Percentiles rank a stretch among this genome's conserved stretches.
Evolutionary conservation across 2,797 vertebrate species (phyloP).

Genomic region (Cyprinella venusta): DNA sequence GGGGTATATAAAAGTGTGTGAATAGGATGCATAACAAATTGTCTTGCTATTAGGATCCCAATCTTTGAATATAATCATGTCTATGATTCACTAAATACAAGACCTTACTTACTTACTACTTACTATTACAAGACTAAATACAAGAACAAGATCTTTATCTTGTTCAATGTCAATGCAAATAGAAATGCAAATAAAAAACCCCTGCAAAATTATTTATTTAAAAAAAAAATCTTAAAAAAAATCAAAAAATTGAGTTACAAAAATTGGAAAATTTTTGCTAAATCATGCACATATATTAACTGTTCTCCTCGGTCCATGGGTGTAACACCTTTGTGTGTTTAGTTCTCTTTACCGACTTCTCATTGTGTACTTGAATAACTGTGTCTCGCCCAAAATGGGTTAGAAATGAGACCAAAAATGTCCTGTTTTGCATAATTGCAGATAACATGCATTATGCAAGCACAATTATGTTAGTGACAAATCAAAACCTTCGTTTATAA

Average conservation of each 20-base stretch:
- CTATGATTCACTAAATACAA: not conserved
- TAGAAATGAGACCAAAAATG: not conserved
- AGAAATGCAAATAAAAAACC: not conserved
- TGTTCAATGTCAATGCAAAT: not conserved
- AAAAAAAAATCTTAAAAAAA: too few relatives aligned
- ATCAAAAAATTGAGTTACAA: too few relatives aligned
- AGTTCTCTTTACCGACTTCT: not conserved
- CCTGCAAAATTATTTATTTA: not conserved
- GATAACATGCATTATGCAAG: conserved; percentile 2
- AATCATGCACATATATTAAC: not conserved
- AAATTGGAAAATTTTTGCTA: too few relatives aligned
- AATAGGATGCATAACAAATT: not conserved
- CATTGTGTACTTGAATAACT: not conserved
- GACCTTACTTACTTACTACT: too few relatives aligned
- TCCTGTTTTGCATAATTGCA: conserved; percentile 5
- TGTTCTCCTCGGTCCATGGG: not conserved
- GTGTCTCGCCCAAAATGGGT: not conserved
- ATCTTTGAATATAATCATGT: not conserved
- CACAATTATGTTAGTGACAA: conserved; percentile 10
- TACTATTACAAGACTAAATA: too few relatives aligned
- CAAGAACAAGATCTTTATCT: too few relatives aligned
- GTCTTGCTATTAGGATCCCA: not conserved
- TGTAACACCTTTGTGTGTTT: not conserved
- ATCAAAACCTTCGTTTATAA: conserved; percentile 20
- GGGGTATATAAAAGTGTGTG: not conserved